Conservation (phyloP, 2,797 vertebrate genomes). For the Micropoecilia bifurca region DNA sequence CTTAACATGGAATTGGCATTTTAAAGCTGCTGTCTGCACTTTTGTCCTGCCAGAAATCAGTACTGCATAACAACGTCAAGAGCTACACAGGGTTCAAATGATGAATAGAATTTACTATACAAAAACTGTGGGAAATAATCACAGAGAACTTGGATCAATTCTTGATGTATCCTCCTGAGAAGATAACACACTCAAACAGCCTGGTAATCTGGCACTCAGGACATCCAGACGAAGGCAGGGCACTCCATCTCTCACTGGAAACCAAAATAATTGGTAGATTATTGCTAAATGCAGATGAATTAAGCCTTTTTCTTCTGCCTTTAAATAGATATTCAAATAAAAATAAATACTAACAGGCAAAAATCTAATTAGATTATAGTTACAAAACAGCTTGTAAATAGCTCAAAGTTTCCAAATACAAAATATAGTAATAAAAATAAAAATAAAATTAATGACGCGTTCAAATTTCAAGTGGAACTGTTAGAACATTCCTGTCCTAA, state of each 20-base stretch:
- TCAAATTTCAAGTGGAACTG: neutral
- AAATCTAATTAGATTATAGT: neutral
- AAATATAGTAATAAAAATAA: too few species aligned
- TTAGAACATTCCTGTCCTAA: neutral
- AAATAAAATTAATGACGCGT: neutral
- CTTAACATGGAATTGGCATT: too few species aligned
- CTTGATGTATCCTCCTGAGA: neutral
- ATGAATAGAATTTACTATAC: neutral
- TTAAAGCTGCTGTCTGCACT: too few species aligned
- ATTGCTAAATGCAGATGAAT: neutral
- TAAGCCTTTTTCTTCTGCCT: neutral
- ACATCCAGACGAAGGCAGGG: neutral
- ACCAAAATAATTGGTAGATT: neutral
- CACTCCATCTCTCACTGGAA: neutral
- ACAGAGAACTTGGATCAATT: neutral
- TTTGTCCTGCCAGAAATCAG: too few species aligned
- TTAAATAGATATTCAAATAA: neutral
- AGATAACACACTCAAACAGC: neutral
- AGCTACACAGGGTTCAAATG: neutral
- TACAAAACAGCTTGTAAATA: neutral
- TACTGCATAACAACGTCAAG: too few species aligned
- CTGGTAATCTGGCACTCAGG: neutral
- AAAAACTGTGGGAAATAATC: neutral
- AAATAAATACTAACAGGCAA: neutral
- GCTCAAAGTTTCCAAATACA: neutral